phyloP scores from a whole-genome alignment of 2,888 invertebrate species.

The Dorcus hopei region DNA sequence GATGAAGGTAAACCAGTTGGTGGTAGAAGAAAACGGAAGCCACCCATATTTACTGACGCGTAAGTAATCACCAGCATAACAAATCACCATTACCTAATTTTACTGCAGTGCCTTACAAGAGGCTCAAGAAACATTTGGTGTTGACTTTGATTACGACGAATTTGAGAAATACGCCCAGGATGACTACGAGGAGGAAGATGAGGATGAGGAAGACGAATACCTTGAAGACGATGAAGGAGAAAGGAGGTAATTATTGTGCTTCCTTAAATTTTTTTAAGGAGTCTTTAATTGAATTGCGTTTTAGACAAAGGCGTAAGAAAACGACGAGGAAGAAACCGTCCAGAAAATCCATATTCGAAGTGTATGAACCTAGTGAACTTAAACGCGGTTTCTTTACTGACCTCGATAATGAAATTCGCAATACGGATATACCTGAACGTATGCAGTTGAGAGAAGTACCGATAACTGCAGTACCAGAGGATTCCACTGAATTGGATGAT shows the following conservation, averaged over 20 bases:
- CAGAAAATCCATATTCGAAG: slow-evolving; percentile 85
- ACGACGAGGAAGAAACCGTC: slow-evolving; percentile 71
- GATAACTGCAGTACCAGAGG: slow-evolving; percentile 76
- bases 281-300: neutral
- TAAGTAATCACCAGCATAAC: slow-evolving; percentile 50
- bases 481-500: slow-evolving; percentile 83
- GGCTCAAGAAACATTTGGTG: slow-evolving; percentile 98
- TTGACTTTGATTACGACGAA: slow-evolving; percentile 95
- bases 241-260: slow-evolving; percentile 32
- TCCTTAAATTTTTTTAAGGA: neutral
- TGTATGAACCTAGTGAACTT: slow-evolving; percentile 96
- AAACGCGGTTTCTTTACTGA: slow-evolving; percentile 96
- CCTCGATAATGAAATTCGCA: slow-evolving; percentile 84
- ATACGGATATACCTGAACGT: slow-evolving; percentile 86
- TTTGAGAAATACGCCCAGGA: slow-evolving; percentile 85
- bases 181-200: slow-evolving; percentile 80
- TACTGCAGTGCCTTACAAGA: slow-evolving; percentile 79
- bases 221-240: slow-evolving; percentile 71
- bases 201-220: slow-evolving; percentile 76
- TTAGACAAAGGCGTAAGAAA: slow-evolving; percentile 63
- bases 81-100: neutral
- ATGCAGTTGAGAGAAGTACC: slow-evolving; percentile 89
- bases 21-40: slow-evolving; percentile 74
- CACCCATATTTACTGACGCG: slow-evolving; percentile 83
- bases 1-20: slow-evolving; percentile 88